A percentile compares a stretch with the other conserved stretches of the same genome.
These are phyloP conservation scores for Oryzias sinensis DNA, from an alignment of 2,797 vertebrate genomes.

Conservation along the genomic window DNA sequence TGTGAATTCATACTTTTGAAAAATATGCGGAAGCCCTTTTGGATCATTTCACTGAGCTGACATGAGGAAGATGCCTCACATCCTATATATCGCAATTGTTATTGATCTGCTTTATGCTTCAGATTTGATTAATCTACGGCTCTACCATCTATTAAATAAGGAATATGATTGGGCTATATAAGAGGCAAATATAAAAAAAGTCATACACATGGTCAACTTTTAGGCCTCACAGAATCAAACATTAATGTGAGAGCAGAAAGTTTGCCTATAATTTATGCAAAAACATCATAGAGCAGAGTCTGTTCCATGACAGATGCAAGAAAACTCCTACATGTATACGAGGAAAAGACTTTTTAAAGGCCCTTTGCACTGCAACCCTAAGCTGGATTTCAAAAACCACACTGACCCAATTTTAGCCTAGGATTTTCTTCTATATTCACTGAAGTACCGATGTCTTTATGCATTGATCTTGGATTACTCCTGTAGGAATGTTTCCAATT, in stretches of 20 bases:
- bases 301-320: too few species aligned
- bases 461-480: constrained; percentile 48
- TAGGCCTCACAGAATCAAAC: too few species aligned
- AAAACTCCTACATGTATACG: constrained; percentile 36
- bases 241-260: not conserved
- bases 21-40: constrained; percentile 19
- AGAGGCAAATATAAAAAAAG: too few species aligned
- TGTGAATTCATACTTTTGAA: too few species aligned
- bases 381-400: constrained; percentile 40
- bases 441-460: constrained; percentile 48
- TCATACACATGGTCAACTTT: too few species aligned
- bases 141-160: too few species aligned
- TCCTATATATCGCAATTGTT: constrained; percentile 38
- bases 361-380: constrained; percentile 64
- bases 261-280: not conserved
- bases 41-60: constrained; percentile 19
- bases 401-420: constrained; percentile 38
- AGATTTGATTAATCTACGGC: constrained; percentile 9
- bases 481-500: constrained; percentile 65
- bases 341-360: constrained; percentile 47
- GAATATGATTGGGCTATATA: too few species aligned
- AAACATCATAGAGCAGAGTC: too few species aligned
- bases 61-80: constrained; percentile 28
- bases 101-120: constrained; percentile 38
- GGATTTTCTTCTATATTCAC: constrained; percentile 54